phyloP scores from a whole-genome alignment of 2,888 invertebrate genomes.

The Eristalis arbustorum region DNA sequence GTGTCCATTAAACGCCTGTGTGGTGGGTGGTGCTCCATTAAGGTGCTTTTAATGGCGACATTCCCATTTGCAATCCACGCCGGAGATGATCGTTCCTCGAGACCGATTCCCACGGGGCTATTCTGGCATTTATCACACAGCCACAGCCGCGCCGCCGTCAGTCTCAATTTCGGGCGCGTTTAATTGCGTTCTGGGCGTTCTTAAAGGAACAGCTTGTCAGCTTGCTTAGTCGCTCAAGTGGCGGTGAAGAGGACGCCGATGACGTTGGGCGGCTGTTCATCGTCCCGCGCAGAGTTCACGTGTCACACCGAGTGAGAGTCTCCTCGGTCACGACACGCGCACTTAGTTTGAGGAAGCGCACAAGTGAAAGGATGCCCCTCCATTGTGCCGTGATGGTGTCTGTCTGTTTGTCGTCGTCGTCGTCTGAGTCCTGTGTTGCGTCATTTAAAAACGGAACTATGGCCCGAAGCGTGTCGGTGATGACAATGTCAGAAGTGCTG shows the following conservation, averaged over 20 bases:
- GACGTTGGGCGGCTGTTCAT: not conserved
- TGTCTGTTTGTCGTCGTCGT: not conserved
- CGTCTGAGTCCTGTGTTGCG: not conserved
- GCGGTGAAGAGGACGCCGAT: not conserved
- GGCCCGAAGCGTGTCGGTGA: conserved; percentile 44
- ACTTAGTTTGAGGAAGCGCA: conserved; percentile 48
- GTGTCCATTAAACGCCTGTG: not conserved
- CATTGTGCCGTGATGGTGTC: not conserved
- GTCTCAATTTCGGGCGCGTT: not conserved
- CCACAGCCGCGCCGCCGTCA: not conserved
- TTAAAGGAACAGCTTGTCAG: not conserved
- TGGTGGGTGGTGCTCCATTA: not conserved
- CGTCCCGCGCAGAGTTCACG: conserved; percentile 13
- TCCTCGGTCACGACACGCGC: conserved; percentile 9
- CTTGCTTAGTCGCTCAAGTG: not conserved
- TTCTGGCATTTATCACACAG: conserved; percentile 21
- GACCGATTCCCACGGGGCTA: conserved; percentile 35
- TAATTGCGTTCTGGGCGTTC: not conserved
- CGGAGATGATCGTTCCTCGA: conserved; percentile 27
- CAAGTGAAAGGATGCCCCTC: conserved; percentile 7
- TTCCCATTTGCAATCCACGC: conserved; percentile 9
- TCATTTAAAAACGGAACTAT: conserved; percentile 44
- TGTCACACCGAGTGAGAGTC: conserved; percentile 25
- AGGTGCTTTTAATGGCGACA: conserved; percentile 2
- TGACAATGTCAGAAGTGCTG: conserved; percentile 52